Evolutionary conservation across 2,888 invertebrate species (phyloP), one percentile per base, ranked within the genome.

Genomic region (Cryptus viduatorius): DNA sequence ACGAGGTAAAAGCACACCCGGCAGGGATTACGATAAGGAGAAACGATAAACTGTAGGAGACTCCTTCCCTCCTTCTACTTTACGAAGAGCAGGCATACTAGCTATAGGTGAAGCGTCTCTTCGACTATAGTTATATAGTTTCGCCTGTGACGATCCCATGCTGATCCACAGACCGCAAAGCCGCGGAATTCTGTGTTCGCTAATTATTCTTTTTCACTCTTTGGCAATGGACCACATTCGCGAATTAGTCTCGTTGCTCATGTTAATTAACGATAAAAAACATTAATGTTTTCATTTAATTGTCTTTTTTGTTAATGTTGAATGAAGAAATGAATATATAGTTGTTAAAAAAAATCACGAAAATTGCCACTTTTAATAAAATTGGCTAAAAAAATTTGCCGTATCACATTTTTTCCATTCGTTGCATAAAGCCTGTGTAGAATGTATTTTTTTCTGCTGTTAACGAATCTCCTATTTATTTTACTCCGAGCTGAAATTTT

Each of bases 11-110:
- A 84, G 71, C 71, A 82, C 31, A 82, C 31, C 75, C 59, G 44
- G 53, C 67, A 65, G 56, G 81, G 82, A 84, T 84, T 82, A 84
- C 82, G 82, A 84, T 82, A 79, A 79, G 78, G 78, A 73, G 71
- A 84, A 84, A 82, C 76, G 79, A 79, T 84, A 79, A 84, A 71
- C 84, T 76, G 46, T 50, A 31, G 56, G 46, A 61, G 73, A 69
- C 75, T 37, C 56, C 46, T 79, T 48, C 29, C 56, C 44, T 37
- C 50, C 73, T 48, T 78, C 44, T 71, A 48, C 69, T 64, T 37
- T 56, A 8, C 64, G 24, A 42, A 42, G 59, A 78, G 67, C 65
- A n/a, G 31, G 61, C n/a, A 61, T 14, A 61, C 61, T 5, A 2
- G 29, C 61, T 5, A 29, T 61, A 10, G 61, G 14, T 1, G 14